Evolutionary conservation across 2,113 vertebrate genomes (phyloP), one percentile per base, ranked within the genome.

Genomic region (Addax nasomaculatus): DNA sequence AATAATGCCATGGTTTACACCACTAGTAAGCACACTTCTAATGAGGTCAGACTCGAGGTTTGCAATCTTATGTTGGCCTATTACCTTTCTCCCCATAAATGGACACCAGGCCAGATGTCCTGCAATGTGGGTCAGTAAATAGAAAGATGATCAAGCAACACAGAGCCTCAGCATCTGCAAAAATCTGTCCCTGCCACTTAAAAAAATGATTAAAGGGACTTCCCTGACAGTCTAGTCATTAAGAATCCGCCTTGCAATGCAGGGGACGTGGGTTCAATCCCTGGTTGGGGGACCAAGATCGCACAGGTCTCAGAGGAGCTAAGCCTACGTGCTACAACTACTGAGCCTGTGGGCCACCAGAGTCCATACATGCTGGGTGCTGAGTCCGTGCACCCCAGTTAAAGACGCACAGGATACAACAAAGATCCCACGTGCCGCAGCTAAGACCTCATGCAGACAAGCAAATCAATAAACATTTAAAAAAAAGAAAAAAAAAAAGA

Each of bases 341-440:
- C 36, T 25, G 36, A 73, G 70, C 21, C 36, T 25, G 23, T 43
- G 36, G 14, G 23, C 36, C 70, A 14, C 23, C 13, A 14, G 36
- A 14, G 36, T 27, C 70, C 36, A 4, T n/a, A n/a, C n/a, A n/a
- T 39, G 67, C 67, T 39, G 67, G 10, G 19, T 39, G 17, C 67
- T 6, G 4, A 39, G 70, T 76, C 70, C 2, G 1, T 7, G 5
- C 0, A 1, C 23, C 36, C 70, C 70, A 43, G 3, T 27, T 27
- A 76, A 43, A 76, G 5, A 76, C 6, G 0, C 70, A 27, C 36
- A 39, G 13, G 23, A 25, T 76, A 43, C 12, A 39, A 7, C 70
- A 43, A 27, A 76, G 36, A 14, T 27, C 70, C 36, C 70, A 14
- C 0, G 1, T 43, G 36, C 36, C 1, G 0, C 36, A 27, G 36